phyloP scores from a whole-genome alignment of 2,797 vertebrate genomes.

The Sebastes paucispinis region DNA sequence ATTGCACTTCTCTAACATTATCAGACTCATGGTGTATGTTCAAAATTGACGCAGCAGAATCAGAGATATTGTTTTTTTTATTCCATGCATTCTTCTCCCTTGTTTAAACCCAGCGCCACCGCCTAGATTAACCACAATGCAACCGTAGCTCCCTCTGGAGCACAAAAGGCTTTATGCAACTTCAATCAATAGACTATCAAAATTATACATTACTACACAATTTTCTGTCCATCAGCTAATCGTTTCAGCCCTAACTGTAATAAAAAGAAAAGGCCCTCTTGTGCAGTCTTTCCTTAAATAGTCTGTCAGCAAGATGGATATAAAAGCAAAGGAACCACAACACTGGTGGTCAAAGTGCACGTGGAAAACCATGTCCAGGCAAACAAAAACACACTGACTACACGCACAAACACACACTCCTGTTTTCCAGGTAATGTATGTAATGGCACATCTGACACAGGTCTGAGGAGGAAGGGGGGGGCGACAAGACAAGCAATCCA shows the following conservation, averaged over 20 bases:
- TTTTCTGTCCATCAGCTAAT: not conserved
- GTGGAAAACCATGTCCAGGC: slow-evolving; percentile 22
- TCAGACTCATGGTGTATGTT: not conserved
- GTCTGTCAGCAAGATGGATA: not conserved
- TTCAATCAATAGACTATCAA: not conserved
- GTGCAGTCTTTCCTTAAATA: not conserved
- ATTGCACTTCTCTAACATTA: not conserved
- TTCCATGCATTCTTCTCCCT: not conserved
- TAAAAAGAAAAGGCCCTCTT: not conserved
- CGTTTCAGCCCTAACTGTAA: not conserved
- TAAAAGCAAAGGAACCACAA: slow-evolving; percentile 7
- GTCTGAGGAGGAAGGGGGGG: not conserved
- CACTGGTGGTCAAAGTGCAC: slow-evolving; percentile 37
- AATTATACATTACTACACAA: not conserved
- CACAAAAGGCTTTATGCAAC: not conserved
- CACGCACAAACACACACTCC: slow-evolving; percentile 12
- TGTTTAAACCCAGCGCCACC: not conserved
- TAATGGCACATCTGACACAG: slow-evolving; percentile 26
- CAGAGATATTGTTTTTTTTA: not conserved
- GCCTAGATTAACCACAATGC: not conserved
- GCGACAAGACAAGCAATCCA: slow-evolving; percentile 57
- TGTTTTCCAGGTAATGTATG: slow-evolving; percentile 34
- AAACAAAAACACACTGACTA: slow-evolving; percentile 15
- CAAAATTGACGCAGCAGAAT: not conserved
- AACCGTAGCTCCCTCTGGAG: not conserved